phyloP scores from a whole-genome alignment of 2,888 invertebrate species.

The Dynastes hyllus region DNA sequence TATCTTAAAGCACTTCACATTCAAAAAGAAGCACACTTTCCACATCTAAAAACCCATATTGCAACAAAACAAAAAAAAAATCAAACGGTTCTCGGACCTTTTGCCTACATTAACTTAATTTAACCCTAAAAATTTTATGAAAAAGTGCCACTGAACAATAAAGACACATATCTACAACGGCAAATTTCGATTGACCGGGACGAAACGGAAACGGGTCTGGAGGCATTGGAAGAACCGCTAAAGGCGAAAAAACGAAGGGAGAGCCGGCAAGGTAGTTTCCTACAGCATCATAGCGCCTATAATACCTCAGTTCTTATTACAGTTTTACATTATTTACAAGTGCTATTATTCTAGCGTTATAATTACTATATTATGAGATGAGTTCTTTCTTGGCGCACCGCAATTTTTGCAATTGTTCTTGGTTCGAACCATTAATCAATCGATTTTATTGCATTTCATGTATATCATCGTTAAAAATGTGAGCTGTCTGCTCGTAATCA shows the following conservation, averaged over 20 bases:
- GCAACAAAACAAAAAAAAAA: not conserved
- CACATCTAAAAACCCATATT: constrained; percentile 7
- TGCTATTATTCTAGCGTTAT: not conserved
- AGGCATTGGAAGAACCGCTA: constrained; percentile 80
- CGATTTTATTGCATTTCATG: not conserved
- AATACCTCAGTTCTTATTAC: not conserved
- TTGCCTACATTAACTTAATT: not conserved
- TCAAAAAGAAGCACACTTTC: not conserved
- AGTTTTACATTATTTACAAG: not conserved
- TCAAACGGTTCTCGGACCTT: too few species aligned
- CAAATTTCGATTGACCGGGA: constrained; percentile 77
- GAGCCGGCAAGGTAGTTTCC: constrained; percentile 76
- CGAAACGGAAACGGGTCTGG: constrained; percentile 76
- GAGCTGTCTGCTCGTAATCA: not conserved
- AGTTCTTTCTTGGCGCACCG: constrained; percentile 7
- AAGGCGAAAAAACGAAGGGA: constrained; percentile 77
- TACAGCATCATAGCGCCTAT: constrained; percentile 34
- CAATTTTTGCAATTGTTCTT: constrained; percentile 8
- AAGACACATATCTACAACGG: constrained; percentile 78
- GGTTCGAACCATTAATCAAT: not conserved
- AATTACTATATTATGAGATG: not conserved
- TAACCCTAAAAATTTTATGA: constrained; percentile 44
- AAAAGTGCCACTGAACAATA: constrained; percentile 79
- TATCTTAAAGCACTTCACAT: not conserved
- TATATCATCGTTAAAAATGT: too few species aligned